These are phyloP conservation scores for Euwallacea similis DNA, from an alignment of 1,140 invertebrate genomes.

Conservation along the genomic window DNA sequence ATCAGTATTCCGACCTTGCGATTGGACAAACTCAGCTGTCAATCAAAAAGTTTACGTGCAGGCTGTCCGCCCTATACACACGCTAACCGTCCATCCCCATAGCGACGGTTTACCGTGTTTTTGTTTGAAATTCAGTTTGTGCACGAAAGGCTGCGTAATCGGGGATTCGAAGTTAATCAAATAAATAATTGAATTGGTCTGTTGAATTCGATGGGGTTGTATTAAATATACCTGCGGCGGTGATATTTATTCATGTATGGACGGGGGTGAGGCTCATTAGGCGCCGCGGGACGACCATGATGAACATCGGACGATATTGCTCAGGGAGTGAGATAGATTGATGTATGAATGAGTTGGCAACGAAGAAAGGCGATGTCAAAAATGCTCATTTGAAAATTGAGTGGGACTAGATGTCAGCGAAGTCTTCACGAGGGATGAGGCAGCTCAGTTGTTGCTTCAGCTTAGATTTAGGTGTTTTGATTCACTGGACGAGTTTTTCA, in stretches of 20 bases:
- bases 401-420: too few species aligned
- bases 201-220: slow-evolving; percentile 7
- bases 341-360: too few species aligned
- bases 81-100: slow-evolving; percentile 24
- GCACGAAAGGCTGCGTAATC: slow-evolving; percentile 31
- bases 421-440: too few species aligned
- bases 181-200: slow-evolving; percentile 30
- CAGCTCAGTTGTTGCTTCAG: too few species aligned
- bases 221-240: background rate
- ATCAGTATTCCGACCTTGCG: slow-evolving; percentile 63
- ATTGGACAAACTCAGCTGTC: slow-evolving; percentile 64
- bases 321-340: too few species aligned
- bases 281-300: background rate
- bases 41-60: slow-evolving; percentile 58
- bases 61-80: slow-evolving; percentile 29
- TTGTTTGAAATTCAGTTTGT: slow-evolving; percentile 39
- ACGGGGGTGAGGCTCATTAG: background rate
- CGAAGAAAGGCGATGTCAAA: too few species aligned
- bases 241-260: slow-evolving; percentile 8
- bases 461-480: too few species aligned
- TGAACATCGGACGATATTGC: too few species aligned
- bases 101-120: slow-evolving; percentile 37
- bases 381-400: too few species aligned
- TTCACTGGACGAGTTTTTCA: too few species aligned
- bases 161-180: slow-evolving; percentile 28